phyloP scores from a whole-genome alignment of 1,140 invertebrate species.

The Eurosta solidaginis region DNA sequence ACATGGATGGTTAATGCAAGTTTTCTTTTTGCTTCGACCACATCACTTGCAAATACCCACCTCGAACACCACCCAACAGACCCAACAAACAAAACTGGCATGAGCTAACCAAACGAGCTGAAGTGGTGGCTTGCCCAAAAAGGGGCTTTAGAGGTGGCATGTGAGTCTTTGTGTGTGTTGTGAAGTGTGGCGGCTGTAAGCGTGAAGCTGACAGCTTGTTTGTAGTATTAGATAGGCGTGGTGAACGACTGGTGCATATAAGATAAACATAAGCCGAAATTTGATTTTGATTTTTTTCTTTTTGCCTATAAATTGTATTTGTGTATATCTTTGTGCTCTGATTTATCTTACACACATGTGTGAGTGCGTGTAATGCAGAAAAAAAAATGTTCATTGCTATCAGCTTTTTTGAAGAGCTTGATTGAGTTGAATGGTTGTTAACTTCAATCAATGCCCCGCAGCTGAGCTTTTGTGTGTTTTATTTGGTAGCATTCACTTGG shows the following conservation, averaged over 20 bases:
- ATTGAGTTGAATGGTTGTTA: not conserved
- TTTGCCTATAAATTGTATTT: not conserved
- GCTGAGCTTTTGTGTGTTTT: too few relatives aligned
- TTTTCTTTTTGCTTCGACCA: too few relatives aligned
- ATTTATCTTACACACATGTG: not conserved
- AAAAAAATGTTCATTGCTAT: not conserved
- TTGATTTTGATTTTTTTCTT: not conserved
- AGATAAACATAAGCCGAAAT: not conserved
- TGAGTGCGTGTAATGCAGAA: not conserved
- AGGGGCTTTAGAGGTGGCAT: too few relatives aligned
- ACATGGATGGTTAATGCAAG: too few relatives aligned
- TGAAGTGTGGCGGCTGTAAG: not conserved
- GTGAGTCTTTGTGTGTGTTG: too few relatives aligned
- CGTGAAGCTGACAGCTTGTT: not conserved
- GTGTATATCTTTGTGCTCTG: not conserved
- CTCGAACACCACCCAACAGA: too few relatives aligned
- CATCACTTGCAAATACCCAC: too few relatives aligned
- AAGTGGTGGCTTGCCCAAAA: too few relatives aligned
- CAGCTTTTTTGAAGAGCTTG: not conserved
- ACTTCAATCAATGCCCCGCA: too few relatives aligned
- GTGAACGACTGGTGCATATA: not conserved
- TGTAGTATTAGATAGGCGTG: not conserved
- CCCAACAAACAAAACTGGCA: too few relatives aligned
- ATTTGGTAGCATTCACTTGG: too few relatives aligned
- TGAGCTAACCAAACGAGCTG: too few relatives aligned